A percentile compares a stretch with the other conserved stretches of the same genome.
Evolutionary conservation across 2,888 invertebrate species (phyloP).

Genomic region (Antheraea yamamai): DNA sequence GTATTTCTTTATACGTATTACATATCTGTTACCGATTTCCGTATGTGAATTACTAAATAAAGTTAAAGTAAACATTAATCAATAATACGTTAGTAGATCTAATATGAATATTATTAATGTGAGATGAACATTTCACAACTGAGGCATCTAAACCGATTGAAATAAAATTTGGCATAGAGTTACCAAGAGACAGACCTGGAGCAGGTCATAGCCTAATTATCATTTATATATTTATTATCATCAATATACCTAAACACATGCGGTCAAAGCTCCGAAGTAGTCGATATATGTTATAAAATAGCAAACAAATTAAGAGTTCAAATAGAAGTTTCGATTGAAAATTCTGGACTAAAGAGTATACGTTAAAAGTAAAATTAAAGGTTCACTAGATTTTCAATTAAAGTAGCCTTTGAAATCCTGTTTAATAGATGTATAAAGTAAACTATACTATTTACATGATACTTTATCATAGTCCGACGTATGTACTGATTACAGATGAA

Average conservation of each 20-base stretch:
- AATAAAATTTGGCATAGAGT: too few species aligned
- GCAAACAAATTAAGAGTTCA: background rate
- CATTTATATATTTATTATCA: too few species aligned
- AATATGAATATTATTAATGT: too few species aligned
- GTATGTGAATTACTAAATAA: background rate
- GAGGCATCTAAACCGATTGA: background rate
- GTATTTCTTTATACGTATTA: background rate
- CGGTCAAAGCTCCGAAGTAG: too few species aligned
- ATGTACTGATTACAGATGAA: constrained; percentile 6
- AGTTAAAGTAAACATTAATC: background rate
- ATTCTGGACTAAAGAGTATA: too few species aligned
- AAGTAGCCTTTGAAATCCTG: background rate
- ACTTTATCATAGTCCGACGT: constrained; percentile 5
- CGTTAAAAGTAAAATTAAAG: background rate
- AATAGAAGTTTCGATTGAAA: background rate
- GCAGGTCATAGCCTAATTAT: too few species aligned
- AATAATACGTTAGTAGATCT: too few species aligned
- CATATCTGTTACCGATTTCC: background rate
- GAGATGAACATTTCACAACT: too few species aligned
- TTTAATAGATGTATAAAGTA: background rate
- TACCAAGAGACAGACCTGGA: too few species aligned
- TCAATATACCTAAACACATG: too few species aligned
- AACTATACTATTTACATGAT: background rate
- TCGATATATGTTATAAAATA: too few species aligned
- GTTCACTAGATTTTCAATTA: background rate